Percentiles rank a stretch among this genome's conserved stretches.
Conservation (phyloP, 2,113 vertebrate genomes). For the Scomber japonicus region DNA sequence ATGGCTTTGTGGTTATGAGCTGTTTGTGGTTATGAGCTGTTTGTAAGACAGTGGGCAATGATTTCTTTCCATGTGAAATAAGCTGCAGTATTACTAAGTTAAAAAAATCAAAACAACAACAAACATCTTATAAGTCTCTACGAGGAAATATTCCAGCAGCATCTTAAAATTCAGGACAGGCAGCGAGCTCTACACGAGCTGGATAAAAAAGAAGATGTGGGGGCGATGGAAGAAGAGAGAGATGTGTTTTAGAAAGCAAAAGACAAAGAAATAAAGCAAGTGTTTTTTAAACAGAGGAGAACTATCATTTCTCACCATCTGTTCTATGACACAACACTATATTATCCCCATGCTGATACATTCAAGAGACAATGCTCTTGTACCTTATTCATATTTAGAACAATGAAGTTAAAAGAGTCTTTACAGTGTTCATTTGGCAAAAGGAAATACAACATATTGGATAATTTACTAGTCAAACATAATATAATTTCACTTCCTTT, state of each 20-base stretch:
- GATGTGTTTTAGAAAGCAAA: too few species aligned
- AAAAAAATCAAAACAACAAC: neutral
- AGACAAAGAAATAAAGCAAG: neutral
- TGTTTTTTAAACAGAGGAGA: slow-evolving; percentile 13
- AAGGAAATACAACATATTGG: too few species aligned
- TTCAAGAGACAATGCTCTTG: too few species aligned
- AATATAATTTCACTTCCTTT: too few species aligned
- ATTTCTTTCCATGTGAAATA: neutral
- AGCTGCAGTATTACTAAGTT: neutral
- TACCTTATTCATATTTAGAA: too few species aligned
- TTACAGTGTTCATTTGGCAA: too few species aligned
- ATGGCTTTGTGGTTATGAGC: too few species aligned
- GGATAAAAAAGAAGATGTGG: slow-evolving; percentile 35
- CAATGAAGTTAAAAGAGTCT: too few species aligned
- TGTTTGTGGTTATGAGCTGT: neutral
- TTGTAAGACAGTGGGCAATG: neutral
- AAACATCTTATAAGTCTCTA: neutral
- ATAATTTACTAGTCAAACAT: too few species aligned
- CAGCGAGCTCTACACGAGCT: slow-evolving; percentile 7
- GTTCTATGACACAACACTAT: neutral
- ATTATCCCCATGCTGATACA: too few species aligned
- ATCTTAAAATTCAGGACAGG: slow-evolving; percentile 46
- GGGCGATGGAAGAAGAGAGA: slow-evolving; percentile 6
- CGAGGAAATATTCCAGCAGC: slow-evolving; percentile 6
- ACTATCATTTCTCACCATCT: slow-evolving; percentile 8